Base-by-base conservation (phyloP, 1,140 invertebrate genomes). In the Polypedilum pembai region DNA sequence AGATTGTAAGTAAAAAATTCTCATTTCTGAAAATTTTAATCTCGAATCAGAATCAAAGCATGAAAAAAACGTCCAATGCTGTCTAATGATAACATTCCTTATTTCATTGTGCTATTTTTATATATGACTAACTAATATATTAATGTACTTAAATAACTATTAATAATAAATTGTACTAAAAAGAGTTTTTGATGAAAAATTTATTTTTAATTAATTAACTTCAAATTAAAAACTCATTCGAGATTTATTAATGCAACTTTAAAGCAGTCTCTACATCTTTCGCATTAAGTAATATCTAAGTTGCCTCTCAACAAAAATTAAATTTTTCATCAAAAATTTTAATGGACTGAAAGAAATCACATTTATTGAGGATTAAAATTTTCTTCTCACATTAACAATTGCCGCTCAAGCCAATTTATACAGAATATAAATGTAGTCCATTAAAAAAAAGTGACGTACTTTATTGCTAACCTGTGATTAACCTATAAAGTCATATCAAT, bases 31-130 rank as follows among this genome's bases (percentile, higher is more conserved):
- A 45, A 45, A 45, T 15, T 45, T 45, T 8, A 12, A 15, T 45
- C 8, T 45, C 2, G 41, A 45, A 45, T 15, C 41, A 2, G 41
- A 45, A 56, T 56, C n/a, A 56, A 56, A 56, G n/a, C 15, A 45
- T 45, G n/a, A 12, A 56, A 56, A 56, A 56, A 56, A 56, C 4
- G 45, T 33, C 24, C 45, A n/a, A 3, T 56, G 15, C n/a, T 56
- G 12, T 56, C 12, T 15, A 45, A 45, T 12, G 41, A 45, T 12
- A 45, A 45, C 41, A 33, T 33, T 33, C 24, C 24, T 33, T 56
- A 56, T n/a, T 56, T 56, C n/a, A 56, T 56, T 56, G 45, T 56
- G 45, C 45, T 56, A 56, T 56, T 56, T 56, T 56, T 56, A 56
- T 33, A 33, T 33, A 33, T 33, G 24, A 3, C 1, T 33, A 5